Evolutionary conservation across 2,888 invertebrate species (phyloP).

Genomic region (Trissolcus japonicus): DNA sequence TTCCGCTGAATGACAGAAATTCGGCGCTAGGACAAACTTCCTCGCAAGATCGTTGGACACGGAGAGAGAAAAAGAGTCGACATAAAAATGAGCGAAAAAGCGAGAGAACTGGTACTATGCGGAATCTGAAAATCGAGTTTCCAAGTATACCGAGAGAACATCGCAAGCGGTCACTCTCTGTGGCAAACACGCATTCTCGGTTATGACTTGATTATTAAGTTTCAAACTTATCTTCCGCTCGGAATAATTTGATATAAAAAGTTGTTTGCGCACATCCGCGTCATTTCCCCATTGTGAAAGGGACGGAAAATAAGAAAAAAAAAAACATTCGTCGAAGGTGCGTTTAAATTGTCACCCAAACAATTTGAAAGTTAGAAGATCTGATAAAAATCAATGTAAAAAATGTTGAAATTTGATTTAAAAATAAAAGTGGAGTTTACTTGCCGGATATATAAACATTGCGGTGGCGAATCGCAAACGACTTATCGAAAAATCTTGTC

Average conservation of each 20-base stretch:
- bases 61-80: slow-evolving; percentile 5
- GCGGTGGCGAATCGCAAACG: too few relatives aligned
- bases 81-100: slow-evolving; percentile 1
- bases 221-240: slow-evolving; percentile 28
- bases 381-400: too few relatives aligned
- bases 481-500: too few relatives aligned
- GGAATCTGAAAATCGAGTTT: slow-evolving; percentile 19
- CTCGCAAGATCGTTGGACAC: neutral
- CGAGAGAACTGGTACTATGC: neutral
- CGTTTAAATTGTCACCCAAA: too few relatives aligned
- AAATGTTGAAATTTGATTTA: too few relatives aligned
- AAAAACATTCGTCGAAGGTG: neutral
- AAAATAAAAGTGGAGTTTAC: too few relatives aligned
- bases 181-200: slow-evolving; percentile 17
- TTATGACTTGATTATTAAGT: slow-evolving; percentile 34
- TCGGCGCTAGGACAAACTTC: neutral
- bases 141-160: slow-evolving; percentile 4
- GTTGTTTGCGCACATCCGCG: slow-evolving; percentile 18
- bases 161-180: slow-evolving; percentile 17
- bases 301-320: too few relatives aligned
- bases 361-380: neutral
- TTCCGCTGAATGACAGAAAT: neutral
- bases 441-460: too few relatives aligned
- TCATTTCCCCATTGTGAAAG: slow-evolving; percentile 18
- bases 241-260: slow-evolving; percentile 37